Evolutionary conservation across 2,113 vertebrate genomes (phyloP), one percentile per base, ranked within the genome.

Genomic region (Nyctereutes procyonoides): DNA sequence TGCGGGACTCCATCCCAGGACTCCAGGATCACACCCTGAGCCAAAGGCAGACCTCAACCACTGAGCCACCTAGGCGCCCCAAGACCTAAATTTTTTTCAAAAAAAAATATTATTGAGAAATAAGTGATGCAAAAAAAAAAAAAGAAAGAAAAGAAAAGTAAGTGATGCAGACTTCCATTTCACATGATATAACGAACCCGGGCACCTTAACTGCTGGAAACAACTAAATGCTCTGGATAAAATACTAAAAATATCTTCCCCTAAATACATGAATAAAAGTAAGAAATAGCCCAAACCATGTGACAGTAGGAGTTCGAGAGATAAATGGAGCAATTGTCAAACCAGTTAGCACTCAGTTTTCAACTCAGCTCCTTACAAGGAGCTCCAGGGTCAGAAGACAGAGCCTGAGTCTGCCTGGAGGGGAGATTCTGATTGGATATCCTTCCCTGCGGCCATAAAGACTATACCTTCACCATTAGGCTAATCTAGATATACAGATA

Each of bases 201-300:
- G 38, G 19, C 16, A 58, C 22, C 26, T 76, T 28, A 20, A 92
- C 62, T 48, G 9, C 30, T 92, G 14, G 69, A 83, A 84, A 84
- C 51, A 43, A 92, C 38, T 48, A 38, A 94, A 93, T 79, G 79
- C 93, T 65, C 43, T 84, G 58, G 55, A 32, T 88, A 32, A 94
- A 96, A 91, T 76, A 67, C 14, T 94, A 32, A 95, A 94, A 91
- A 83, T 28, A 77, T 30, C 35, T 92, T 81, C 10, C 74, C 60
- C 76, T 80, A 56, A 83, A 90, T 63, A 56, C 12, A 32, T 24
- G 4, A 86, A 58, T 94, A 13, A 86, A 65, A 90, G 12, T 95
- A 76, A 95, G 65, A 15, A 86, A 67, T 48, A 48, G 71, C 51
- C 55, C 65, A 96, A 95, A 62, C 32, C 71, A 89, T n/a, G 73